Base-by-base conservation (phyloP, 2,113 vertebrate genomes). In the Labrus mixtus region DNA sequence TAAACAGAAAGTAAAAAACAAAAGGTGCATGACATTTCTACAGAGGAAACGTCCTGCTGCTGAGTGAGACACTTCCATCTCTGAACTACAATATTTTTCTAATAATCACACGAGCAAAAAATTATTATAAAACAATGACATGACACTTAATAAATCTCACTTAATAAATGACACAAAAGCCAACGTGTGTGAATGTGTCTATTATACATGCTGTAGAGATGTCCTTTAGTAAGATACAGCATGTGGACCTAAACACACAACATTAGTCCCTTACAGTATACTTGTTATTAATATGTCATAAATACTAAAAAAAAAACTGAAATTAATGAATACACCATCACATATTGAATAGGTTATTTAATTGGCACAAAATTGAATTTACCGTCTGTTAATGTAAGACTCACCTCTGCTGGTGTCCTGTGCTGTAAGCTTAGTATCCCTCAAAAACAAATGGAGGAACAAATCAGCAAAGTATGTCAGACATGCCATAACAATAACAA, bases 401-500 rank as follows among this genome's bases (percentile, higher is more conserved):
- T 57, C 63, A 65, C 79, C 70, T 70, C 67, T 60, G 57, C 57
- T 70, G 51, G 46, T 16, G 9, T 11, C 11, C 13, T 64, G 17
- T 51, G 39, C 11, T 51, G n/a, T n/a, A n/a, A 51, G 46, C 19
- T 9, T 10, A 51, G 48, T 51, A 20, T n/a, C n/a, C 48, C 48
- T n/a, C n/a, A 19, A 51, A 51, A n/a, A 51, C 1, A 20, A 7
- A 51, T 12, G 43, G 46, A 48, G 19, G 17, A 19, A 48, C 15
- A 48, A 48, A 16, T 48, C 16, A 19, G 6, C 15, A 46, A 46
- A 46, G 33, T 17, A 16, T 71, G 19, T 76, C 45, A 66, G 3
- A 25, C 23, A 39, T 13, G 43, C 29, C 6, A 58, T 50, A 60
- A 36, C 16, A 16, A 48, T 7, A 48, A 33, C 4, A 33, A 33